phyloP scores from a whole-genome alignment of 2,797 vertebrate species.

The Threskiornis aethiopicus region DNA sequence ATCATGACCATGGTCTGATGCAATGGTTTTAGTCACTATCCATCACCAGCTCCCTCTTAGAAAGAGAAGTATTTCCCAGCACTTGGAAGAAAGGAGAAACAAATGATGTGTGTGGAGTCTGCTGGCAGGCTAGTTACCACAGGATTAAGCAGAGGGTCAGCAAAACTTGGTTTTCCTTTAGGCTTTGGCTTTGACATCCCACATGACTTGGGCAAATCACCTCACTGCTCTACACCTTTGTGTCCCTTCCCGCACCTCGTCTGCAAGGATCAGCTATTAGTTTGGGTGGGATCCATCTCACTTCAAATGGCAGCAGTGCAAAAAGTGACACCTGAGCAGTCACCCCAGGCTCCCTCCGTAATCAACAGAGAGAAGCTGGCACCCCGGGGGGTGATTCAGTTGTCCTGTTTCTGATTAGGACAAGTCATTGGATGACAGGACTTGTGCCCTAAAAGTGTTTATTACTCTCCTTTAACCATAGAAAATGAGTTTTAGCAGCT shows the following conservation, averaged over 20 bases:
- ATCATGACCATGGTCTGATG: not conserved
- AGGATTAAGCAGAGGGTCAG: not conserved
- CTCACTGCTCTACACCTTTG: not conserved
- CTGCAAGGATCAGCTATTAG: not conserved
- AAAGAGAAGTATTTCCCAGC: not conserved
- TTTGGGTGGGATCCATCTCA: not conserved
- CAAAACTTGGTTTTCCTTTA: not conserved
- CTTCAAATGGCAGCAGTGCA: not conserved
- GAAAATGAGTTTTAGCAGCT: not conserved
- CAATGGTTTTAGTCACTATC: not conserved
- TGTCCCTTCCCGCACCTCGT: not conserved
- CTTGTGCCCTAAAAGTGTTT: not conserved
- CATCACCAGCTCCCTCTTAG: not conserved
- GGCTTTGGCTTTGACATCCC: not conserved
- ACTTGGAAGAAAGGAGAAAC: not conserved
- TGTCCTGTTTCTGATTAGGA: not conserved
- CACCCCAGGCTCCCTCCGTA: not conserved
- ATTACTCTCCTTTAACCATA: not conserved
- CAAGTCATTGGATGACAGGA: not conserved
- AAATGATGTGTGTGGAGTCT: rapidly evolving
- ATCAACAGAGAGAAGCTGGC: not conserved
- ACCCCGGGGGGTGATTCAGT: not conserved
- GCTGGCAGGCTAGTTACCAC: not conserved
- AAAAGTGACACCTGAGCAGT: not conserved
- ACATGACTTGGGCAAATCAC: not conserved